phyloP scores from a whole-genome alignment of 2,113 vertebrate genomes.

The Empidonax traillii region DNA sequence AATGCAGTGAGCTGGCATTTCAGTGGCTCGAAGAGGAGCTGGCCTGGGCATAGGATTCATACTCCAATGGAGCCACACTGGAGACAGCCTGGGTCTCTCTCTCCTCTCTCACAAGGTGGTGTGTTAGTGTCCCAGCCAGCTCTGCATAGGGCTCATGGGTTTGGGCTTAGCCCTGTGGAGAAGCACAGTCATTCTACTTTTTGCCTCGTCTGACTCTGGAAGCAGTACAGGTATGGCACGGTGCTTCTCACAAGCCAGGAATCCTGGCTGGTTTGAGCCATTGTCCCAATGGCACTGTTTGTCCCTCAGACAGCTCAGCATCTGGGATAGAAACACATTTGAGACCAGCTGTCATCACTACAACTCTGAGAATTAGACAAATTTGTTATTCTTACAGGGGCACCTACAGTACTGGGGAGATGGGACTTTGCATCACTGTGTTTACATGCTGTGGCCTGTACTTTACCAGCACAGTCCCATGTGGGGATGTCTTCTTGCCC shows the following conservation, averaged over 20 bases:
- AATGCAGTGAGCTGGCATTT: neutral
- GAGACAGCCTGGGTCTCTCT: neutral
- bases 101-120: rapidly evolving
- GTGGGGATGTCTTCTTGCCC: neutral
- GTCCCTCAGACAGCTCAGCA: neutral
- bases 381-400: neutral
- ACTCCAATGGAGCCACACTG: neutral
- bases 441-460: neutral
- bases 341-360: neutral
- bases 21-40: neutral
- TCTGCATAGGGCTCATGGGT: neutral
- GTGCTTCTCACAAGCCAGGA: neutral
- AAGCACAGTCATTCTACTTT: neutral
- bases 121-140: neutral
- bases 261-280: neutral
- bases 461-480: neutral
- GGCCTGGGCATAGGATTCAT: neutral
- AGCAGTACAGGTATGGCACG: neutral
- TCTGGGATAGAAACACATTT: neutral
- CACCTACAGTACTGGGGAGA: neutral
- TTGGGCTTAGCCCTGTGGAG: neutral
- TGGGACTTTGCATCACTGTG: neutral
- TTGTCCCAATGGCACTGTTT: rapidly evolving
- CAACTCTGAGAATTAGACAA: neutral
- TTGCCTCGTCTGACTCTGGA: neutral